Evolutionary conservation across 1,140 invertebrate species (phyloP), one percentile per base, ranked within the genome.

Genomic region (Philaenus spumarius): DNA sequence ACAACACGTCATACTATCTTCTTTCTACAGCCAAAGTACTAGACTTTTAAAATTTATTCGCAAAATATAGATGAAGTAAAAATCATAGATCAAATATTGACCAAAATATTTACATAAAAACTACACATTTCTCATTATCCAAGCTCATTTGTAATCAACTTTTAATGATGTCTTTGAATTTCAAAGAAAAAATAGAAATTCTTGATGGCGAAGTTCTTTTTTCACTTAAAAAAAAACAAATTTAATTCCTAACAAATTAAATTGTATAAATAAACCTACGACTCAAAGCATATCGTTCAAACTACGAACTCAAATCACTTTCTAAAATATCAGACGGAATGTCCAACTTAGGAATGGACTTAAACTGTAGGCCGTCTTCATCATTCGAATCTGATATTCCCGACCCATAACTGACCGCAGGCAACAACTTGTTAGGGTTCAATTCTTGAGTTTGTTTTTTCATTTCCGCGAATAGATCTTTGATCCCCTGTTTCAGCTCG

Each of bases 51-150:
- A n/a, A n/a, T n/a, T n/a, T n/a, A n/a, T n/a, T n/a, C n/a, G n/a
- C n/a, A n/a, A n/a, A n/a, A n/a, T n/a, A n/a, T n/a, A n/a, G n/a
- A n/a, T n/a, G n/a, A n/a, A n/a, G n/a, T n/a, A n/a, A n/a, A n/a
- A n/a, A n/a, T n/a, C n/a, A n/a, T n/a, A n/a, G n/a, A n/a, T n/a
- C n/a, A n/a, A n/a, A n/a, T n/a, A n/a, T n/a, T n/a, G n/a, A n/a
- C n/a, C n/a, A n/a, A n/a, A n/a, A n/a, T n/a, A n/a, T n/a, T n/a
- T n/a, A 37, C 9, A 37, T n/a, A 84, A 83, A 0, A 66, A 68
- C 15, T 80, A 82, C 1, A 73, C 73, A 34, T 73, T 84, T 26
- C 87, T 88, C 0, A 86, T 86, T 63, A 70, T 95, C 1, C 95
- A 95, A 74, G 78, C 84, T 0, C 86, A 91, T 64, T 73, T 90